phyloP scores from a whole-genome alignment of 2,888 invertebrate species.

The Callimorpha dominula region DNA sequence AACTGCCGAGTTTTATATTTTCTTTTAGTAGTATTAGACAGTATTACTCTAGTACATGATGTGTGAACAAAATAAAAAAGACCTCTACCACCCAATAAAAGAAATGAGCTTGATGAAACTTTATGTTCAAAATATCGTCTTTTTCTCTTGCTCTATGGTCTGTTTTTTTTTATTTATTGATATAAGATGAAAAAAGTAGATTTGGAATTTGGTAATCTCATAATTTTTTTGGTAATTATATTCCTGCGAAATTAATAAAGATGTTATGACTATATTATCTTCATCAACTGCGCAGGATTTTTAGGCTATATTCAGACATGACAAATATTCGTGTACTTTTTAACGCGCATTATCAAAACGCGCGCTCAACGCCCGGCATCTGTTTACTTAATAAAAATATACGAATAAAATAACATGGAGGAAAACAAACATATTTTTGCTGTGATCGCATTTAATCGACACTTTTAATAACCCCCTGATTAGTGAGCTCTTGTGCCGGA shows the following conservation, averaged over 20 bases:
- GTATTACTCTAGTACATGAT: not conserved
- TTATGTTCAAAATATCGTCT: not conserved
- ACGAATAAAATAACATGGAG: constrained; percentile 5
- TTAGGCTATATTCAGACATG: too few relatives aligned
- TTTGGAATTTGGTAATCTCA: too few relatives aligned
- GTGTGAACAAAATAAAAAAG: not conserved
- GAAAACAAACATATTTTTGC: constrained; percentile 16
- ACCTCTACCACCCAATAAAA: not conserved
- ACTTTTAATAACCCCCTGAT: constrained; percentile 9
- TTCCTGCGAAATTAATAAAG: too few relatives aligned
- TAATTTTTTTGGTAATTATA: too few relatives aligned
- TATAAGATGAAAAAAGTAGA: too few relatives aligned
- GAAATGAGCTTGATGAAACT: not conserved
- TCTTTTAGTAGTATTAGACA: not conserved
- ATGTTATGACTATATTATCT: too few relatives aligned
- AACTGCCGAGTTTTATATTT: not conserved
- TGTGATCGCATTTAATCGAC: not conserved
- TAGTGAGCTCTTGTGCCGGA: constrained; percentile 10
- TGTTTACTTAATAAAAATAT: not conserved
- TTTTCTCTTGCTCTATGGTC: too few relatives aligned
- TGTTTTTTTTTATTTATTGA: too few relatives aligned
- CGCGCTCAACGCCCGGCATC: not conserved
- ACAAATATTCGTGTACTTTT: too few relatives aligned
- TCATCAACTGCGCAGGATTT: too few relatives aligned
- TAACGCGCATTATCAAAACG: too few relatives aligned